Conservation (phyloP, 2,888 invertebrate species). For the Thera britannica region DNA sequence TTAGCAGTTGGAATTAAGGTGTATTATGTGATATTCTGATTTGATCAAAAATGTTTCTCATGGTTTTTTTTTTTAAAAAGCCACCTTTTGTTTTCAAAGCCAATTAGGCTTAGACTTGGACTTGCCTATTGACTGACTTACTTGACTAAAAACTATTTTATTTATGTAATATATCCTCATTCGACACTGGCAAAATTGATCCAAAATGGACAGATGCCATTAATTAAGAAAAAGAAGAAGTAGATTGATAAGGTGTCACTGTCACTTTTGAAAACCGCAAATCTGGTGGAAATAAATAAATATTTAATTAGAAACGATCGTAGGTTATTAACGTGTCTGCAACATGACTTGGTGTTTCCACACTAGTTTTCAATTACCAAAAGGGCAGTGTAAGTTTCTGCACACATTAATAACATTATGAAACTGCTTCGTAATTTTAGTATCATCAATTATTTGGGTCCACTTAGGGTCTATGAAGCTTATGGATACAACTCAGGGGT, state of each 20-base stretch:
- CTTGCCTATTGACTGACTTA: too few species aligned
- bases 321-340: background rate
- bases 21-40: too few species aligned
- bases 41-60: too few species aligned
- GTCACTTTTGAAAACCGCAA: constrained; percentile 1
- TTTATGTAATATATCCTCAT: too few species aligned
- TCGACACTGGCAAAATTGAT: too few species aligned
- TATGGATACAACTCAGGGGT: background rate
- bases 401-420: constrained; percentile 7
- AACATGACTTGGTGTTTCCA: constrained; percentile 46
- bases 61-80: too few species aligned
- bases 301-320: background rate
- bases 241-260: background rate
- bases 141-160: too few species aligned
- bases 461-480: background rate
- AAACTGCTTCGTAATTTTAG: constrained; percentile 16
- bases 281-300: background rate
- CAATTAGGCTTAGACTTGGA: too few species aligned
- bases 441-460: constrained; percentile 12
- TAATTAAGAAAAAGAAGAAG: too few species aligned
- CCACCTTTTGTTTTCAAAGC: too few species aligned
- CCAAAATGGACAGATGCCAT: too few species aligned
- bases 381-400: constrained; percentile 44
- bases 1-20: too few species aligned
- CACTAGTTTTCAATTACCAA: constrained; percentile 41